Evolutionary conservation across 2,888 invertebrate genomes (phyloP), one percentile per base, ranked within the genome.

Genomic region (Andrena haemorrhoa): DNA sequence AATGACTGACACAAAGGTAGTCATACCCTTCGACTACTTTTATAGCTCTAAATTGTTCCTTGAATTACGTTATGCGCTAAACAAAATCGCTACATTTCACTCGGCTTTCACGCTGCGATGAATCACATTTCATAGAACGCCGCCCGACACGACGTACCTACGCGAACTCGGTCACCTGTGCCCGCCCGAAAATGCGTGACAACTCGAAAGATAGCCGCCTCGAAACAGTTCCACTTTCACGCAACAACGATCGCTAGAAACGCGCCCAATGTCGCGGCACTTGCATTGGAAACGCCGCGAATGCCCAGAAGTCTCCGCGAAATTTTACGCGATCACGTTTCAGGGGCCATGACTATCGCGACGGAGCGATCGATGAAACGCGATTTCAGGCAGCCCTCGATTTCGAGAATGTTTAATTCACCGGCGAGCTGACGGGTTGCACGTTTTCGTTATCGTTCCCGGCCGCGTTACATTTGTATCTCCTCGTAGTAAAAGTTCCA

Each of bases 401-500:
- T 58, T 49, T 49, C 10, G 26, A 41, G 63, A 47, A 23, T 6
- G 56, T 47, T 72, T 35, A 16, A 75, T 77, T 51, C 41, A 29
- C 3, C 49, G 60, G 2, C 65, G 20, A n/a, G 10, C 7, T 63
- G 61, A 41, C 53, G 61, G 47, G 72, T 64, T 56, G 49, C 49
- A 10, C 23, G 60, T 74, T 77, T 33, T 51, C 58, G 16, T 77
- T 74, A 51, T 31, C 75, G 77, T 33, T 74, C 74, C 64, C 58
- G 65, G 49, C 47, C 49, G 56, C 47, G 64, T 73, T 49, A 23
- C 49, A 10, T 33, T 41, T n/a, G 23, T 51, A 35, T 23, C 12
- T 10, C 51, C 23, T 16, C 4, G 1, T 12, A 53, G 20, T 56
- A 53, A 53, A 53, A 31, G 10, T 63, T 63, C 16, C 29, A n/a